Percentiles rank a stretch among this genome's conserved stretches.
Conservation (phyloP, 64 coral and sea anemone species). For the Platygyra sinensis region DNA sequence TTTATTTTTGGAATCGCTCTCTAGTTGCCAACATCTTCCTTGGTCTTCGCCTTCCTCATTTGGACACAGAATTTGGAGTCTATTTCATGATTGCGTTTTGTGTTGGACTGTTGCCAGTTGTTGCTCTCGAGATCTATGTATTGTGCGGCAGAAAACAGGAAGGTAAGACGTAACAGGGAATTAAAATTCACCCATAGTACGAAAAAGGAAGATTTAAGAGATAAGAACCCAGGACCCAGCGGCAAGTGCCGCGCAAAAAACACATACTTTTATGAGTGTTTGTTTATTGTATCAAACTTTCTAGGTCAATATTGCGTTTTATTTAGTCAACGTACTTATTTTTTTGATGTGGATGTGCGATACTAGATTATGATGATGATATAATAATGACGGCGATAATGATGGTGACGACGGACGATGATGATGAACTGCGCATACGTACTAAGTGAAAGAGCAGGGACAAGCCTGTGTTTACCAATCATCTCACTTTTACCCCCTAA, state of each 20-base stretch:
- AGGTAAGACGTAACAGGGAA: neutral
- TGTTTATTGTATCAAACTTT: no score
- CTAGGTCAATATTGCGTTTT: no score
- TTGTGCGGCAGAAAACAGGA: neutral
- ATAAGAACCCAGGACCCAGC: no score
- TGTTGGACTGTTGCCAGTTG: neutral
- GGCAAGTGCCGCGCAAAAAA: neutral
- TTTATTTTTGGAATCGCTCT: neutral
- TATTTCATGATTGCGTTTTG: constrained; percentile 16
- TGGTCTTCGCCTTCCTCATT: constrained; percentile 10
- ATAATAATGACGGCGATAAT: no score
- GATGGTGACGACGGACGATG: no score
- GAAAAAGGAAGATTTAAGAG: neutral
- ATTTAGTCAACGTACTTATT: no score
- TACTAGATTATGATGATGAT: no score
- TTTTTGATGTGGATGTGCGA: no score
- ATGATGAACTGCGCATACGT: neutral
- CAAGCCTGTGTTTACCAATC: neutral
- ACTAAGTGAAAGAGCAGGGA: neutral
- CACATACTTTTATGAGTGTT: no score
- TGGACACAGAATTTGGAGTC: neutral
- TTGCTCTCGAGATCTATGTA: neutral
- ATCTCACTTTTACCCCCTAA: no score
- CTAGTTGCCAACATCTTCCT: constrained; percentile 13
- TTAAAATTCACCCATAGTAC: neutral